Evolutionary conservation across 2,113 vertebrate genomes (phyloP), one percentile per base, ranked within the genome.

Genomic region (Kryptolebias marmoratus): DNA sequence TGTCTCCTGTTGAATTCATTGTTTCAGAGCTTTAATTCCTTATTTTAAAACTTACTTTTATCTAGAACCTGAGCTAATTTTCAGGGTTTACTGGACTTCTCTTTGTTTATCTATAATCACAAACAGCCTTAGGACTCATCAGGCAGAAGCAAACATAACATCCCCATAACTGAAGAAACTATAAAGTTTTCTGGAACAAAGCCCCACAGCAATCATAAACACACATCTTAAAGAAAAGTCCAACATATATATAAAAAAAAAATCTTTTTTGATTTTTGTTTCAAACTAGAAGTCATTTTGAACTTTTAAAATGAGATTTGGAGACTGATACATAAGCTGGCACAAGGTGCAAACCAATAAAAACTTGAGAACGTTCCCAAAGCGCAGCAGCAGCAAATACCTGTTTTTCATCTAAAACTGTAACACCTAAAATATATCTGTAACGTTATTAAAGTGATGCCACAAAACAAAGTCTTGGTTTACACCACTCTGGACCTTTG

Each of bases 21-120:
- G 44, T 32, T 11, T 18, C 49, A 66, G 32, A 59, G 53, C 2
- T 52, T 75, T 9, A 52, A 52, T n/a, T 42, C 27, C 76, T 73
- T 45, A 30, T 57, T 3, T 10, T 31, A 47, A 60, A 64, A 42
- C 7, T 22, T 0, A 63, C 18, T 10, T 60, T 55, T 13, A 3
- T 18, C n/a, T 15, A 36, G 22, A 27, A 22, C 3, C 14, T 44
- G 31, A 42, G 49, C 13, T 42, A 1, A 18, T 22, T 65, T 74
- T 5, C 0, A 52, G 30, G 14, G 5, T 13, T 16, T 5, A n/a
- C 14, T 31, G 13, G 28, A 30, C 15, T 11, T 22, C 12, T 60
- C 0, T 22, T 1, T 11, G 9, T n/a, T 18, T 15, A 9, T 18
- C 1, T 13, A 11, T 11, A 18, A 18, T 30, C 9, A 36, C 16